These are phyloP conservation scores for Umimayanthus kanabou DNA, from an alignment of 92 coral and sea anemone genomes.

Conservation along the genomic window DNA sequence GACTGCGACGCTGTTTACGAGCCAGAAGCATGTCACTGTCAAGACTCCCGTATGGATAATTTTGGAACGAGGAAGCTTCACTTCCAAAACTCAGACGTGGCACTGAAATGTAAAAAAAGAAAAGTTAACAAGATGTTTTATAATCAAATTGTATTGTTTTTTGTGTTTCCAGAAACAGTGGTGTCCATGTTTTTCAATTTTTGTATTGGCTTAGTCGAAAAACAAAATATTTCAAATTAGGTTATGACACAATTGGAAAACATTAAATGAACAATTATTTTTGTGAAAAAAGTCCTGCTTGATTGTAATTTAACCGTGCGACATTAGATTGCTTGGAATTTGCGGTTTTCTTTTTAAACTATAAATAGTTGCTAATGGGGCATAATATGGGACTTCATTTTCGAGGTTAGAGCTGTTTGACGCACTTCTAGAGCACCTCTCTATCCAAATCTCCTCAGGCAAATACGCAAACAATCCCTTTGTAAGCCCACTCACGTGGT, in stretches of 20 bases:
- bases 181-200: neutral
- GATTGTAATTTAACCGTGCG: neutral
- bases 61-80: conserved; percentile 57
- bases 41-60: conserved; percentile 66
- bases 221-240: neutral
- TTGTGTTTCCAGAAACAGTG: neutral
- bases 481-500: conserved; percentile 37
- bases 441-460: conserved; percentile 20
- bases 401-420: conserved; percentile 24
- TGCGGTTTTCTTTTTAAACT: conserved; percentile 43
- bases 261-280: neutral
- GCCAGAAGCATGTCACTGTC: conserved; percentile 82
- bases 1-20: conserved; percentile 94
- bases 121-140: neutral
- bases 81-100: conserved; percentile 54
- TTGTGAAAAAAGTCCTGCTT: neutral
- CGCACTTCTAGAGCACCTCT: conserved; percentile 33
- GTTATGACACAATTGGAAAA: conserved; percentile 1
- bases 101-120: conserved; percentile 4
- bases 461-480: conserved; percentile 33
- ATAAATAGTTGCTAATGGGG: conserved; percentile 39
- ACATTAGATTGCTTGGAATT: conserved; percentile 19
- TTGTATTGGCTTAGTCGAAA: neutral
- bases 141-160: neutral
- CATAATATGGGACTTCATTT: conserved; percentile 30